These are phyloP conservation scores for Drosophila yooni DNA, from an alignment of 2,888 invertebrate species.

Conservation along the genomic window DNA sequence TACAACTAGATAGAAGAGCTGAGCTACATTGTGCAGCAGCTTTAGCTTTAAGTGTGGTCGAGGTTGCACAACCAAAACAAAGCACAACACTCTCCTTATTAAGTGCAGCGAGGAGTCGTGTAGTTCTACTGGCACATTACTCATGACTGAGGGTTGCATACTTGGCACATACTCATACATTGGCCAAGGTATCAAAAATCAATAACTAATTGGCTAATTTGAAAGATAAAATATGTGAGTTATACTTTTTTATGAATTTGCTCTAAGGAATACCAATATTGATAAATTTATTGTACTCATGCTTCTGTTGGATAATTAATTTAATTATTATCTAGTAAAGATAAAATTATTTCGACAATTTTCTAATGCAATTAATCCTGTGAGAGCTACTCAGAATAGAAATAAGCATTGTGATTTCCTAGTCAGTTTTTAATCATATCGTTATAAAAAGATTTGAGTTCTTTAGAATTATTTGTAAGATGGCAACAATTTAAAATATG, in stretches of 20 bases:
- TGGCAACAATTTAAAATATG: neutral
- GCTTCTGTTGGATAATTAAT: neutral
- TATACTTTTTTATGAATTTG: no score
- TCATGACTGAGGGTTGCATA: slow-evolving; percentile 33
- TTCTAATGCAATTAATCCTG: no score
- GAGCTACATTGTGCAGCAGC: slow-evolving; percentile 8
- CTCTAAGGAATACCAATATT: neutral
- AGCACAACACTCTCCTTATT: slow-evolving; percentile 28
- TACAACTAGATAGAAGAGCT: slow-evolving; percentile 14
- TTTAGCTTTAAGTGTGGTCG: slow-evolving; percentile 1
- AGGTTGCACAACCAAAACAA: slow-evolving; percentile 21
- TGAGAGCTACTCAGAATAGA: no score
- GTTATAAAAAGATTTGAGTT: neutral
- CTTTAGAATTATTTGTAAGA: neutral
- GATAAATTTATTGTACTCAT: neutral
- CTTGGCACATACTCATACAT: neutral
- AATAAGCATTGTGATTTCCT: neutral
- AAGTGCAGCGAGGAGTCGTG: slow-evolving; percentile 22
- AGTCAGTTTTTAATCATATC: neutral
- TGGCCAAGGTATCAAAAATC: neutral
- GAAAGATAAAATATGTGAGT: neutral
- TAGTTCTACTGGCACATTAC: slow-evolving; percentile 8
- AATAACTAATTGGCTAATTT: slow-evolving; percentile 39
- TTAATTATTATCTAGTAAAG: neutral
- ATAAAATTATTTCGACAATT: neutral